A percentile compares a stretch with the other conserved stretches of the same genome.
Evolutionary conservation across 2,888 invertebrate species (phyloP).

Genomic region (Metalampra italica): DNA sequence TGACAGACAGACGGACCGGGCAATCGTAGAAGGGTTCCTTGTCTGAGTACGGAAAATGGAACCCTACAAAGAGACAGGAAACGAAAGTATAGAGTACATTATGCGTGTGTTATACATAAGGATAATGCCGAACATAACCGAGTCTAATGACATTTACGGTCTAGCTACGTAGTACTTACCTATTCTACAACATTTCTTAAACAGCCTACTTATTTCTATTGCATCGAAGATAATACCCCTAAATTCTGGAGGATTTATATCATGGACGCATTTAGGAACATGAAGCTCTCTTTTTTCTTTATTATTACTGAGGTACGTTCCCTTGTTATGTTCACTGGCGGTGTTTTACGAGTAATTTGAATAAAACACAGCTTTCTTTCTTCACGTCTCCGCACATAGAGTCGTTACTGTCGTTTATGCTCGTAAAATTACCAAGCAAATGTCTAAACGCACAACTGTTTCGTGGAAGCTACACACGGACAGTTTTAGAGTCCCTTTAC

Average conservation of each 20-base stretch:
- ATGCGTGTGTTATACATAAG: no score
- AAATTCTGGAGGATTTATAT: slow-evolving; percentile 9
- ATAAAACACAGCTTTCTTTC: slow-evolving; percentile 8
- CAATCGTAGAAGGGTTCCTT: no score
- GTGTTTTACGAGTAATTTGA: slow-evolving; percentile 10
- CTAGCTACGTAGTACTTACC: no score
- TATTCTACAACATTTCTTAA: neutral
- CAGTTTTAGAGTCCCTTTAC: no score
- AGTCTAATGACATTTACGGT: no score
- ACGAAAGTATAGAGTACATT: no score
- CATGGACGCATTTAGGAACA: slow-evolving; percentile 6
- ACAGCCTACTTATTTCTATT: slow-evolving; percentile 1
- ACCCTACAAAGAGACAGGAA: no score
- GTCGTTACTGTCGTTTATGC: slow-evolving; percentile 16
- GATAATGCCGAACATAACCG: no score
- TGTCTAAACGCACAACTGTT: slow-evolving; percentile 12
- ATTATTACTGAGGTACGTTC: slow-evolving; percentile 2
- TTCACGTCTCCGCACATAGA: neutral
- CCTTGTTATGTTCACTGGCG: slow-evolving; percentile 2
- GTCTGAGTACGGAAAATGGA: no score
- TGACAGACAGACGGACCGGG: no score
- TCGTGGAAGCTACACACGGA: neutral
- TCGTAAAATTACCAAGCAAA: slow-evolving; percentile 27
- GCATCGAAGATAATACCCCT: slow-evolving; percentile 1
- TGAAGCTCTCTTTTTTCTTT: neutral